Percentiles rank a stretch among this genome's conserved stretches.
phyloP scores from a whole-genome alignment of 1,140 invertebrate species.

The Drosophila sproati region DNA sequence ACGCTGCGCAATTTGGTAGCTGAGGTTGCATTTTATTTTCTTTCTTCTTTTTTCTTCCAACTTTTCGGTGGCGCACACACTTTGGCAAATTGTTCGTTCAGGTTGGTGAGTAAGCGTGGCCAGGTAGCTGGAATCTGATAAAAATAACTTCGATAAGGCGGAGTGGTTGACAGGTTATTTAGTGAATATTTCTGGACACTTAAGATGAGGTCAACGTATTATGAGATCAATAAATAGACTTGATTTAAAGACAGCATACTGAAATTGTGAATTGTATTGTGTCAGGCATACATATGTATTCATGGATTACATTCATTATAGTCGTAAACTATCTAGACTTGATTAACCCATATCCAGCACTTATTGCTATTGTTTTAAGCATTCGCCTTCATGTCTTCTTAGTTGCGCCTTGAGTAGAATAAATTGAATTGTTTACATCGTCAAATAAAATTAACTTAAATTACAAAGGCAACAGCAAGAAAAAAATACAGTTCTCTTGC shows the following conservation, averaged over 20 bases:
- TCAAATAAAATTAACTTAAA: conserved; percentile 56
- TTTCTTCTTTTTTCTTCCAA: conserved; percentile 17
- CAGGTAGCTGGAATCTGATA: conserved; percentile 25
- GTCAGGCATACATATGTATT: too few relatives aligned
- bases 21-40: conserved; percentile 32
- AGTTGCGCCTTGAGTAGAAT: background rate
- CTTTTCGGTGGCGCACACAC: conserved; percentile 34
- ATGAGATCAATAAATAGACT: background rate
- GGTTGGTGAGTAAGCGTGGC: background rate
- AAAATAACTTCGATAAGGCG: conserved; percentile 11
- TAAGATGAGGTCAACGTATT: background rate
- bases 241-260: background rate
- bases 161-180: background rate
- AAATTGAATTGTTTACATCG: conserved; percentile 48
- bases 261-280: too few relatives aligned
- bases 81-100: conserved; percentile 22
- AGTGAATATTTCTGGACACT: background rate
- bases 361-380: background rate
- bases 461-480: conserved; percentile 34
- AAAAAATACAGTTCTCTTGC: background rate
- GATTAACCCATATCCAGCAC: too few relatives aligned
- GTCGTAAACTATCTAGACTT: too few relatives aligned
- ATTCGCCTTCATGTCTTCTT: background rate
- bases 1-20: conserved; percentile 78
- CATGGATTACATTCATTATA: too few relatives aligned